phyloP scores from a whole-genome alignment of 2,797 vertebrate species.

The Lagorchestes hirsutus region DNA sequence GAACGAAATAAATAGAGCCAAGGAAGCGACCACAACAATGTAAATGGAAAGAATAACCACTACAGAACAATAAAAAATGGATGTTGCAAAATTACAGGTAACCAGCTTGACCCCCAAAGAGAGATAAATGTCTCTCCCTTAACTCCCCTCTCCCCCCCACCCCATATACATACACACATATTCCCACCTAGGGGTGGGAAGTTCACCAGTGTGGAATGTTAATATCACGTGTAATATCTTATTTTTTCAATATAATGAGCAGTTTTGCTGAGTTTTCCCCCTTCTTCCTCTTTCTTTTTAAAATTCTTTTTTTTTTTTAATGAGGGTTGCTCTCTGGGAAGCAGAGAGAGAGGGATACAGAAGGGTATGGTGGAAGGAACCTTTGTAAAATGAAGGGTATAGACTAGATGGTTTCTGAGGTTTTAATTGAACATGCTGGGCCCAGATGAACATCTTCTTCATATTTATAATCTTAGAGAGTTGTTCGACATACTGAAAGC shows the following conservation, averaged over 20 bases:
- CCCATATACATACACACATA: neutral
- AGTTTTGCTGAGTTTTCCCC: neutral
- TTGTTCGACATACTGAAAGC: neutral
- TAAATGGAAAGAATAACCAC: neutral
- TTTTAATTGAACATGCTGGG: no score
- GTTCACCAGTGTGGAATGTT: neutral
- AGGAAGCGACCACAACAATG: neutral
- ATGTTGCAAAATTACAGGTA: neutral
- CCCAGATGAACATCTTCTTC: neutral
- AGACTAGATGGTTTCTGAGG: no score
- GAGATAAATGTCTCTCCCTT: no score
- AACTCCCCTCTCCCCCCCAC: no score
- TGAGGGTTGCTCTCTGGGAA: neutral
- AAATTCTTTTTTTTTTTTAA: neutral
- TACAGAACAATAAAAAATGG: neutral
- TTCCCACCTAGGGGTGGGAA: no score
- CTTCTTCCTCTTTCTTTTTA: neutral
- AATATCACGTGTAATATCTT: neutral
- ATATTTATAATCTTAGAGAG: neutral
- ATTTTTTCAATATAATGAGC: neutral
- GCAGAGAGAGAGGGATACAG: neutral
- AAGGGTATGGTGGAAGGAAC: neutral
- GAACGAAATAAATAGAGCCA: neutral
- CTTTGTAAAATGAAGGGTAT: no score
- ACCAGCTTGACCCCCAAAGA: no score